Conservation (phyloP, 92 coral and sea anemone genomes). For the Meandrina meandrites region DNA sequence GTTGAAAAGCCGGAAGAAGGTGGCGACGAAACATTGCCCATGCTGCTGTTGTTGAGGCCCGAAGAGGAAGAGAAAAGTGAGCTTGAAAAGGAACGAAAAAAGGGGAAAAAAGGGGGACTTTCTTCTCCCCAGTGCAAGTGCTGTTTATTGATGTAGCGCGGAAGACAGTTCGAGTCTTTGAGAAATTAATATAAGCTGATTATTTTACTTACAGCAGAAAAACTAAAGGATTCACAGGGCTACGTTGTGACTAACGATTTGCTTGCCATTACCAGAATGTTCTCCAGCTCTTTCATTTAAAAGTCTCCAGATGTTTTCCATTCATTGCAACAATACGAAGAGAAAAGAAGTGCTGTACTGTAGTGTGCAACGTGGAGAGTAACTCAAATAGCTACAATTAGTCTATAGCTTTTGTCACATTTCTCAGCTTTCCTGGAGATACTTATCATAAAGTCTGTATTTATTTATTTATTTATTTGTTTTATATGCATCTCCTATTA, state of each 20-base stretch:
- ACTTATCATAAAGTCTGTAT: background rate
- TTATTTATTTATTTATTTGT: no score
- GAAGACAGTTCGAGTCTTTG: background rate
- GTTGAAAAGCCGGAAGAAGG: background rate
- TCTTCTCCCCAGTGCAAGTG: conserved; percentile 33
- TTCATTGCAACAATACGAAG: no score
- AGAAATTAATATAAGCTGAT: background rate
- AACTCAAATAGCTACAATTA: background rate
- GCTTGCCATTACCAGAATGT: no score
- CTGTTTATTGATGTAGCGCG: conserved; percentile 33
- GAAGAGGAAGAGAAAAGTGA: background rate
- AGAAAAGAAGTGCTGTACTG: no score
- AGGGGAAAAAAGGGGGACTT: conserved; percentile 7
- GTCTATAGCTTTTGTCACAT: background rate
- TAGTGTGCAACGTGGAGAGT: background rate
- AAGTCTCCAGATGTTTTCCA: background rate
- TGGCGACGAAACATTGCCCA: background rate
- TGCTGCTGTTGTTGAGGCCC: background rate
- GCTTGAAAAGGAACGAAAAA: background rate
- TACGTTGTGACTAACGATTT: no score
- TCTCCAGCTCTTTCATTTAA: background rate
- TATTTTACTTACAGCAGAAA: background rate
- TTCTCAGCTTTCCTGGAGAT: background rate
- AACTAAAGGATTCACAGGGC: no score
- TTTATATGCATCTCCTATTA: no score